Evolutionary conservation across 2,113 vertebrate species (phyloP), one percentile per base, ranked within the genome.

Genomic region (Hemicordylus capensis): DNA sequence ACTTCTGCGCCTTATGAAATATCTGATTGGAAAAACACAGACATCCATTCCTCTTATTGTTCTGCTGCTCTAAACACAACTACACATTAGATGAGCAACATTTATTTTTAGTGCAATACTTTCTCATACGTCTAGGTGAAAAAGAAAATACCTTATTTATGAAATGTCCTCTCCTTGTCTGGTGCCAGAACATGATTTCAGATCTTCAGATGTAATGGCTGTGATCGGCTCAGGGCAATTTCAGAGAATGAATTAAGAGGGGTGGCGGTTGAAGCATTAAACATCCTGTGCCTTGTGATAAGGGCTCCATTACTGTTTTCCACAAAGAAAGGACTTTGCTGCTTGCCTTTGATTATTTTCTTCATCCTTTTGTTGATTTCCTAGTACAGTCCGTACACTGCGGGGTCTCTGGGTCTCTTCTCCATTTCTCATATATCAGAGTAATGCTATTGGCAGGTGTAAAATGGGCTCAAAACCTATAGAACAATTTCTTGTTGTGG

Each of bases 241-340:
- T 74, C 44, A 74, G 46, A 73, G 44, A 74, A 73, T 48, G 61
- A 44, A 54, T 39, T 63, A 24, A 37, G 22, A 22, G 17, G 24
- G 54, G 54, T 10, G 11, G 1, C 2, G 28, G 1, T 42, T 54
- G 58, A 66, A 80, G 69, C 77, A 73, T 54, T 46, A 61, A 37
- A 70, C 76, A 63, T 85, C 54, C 56, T 72, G 24, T 12, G 34
- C n/a, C 31, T 73, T 42, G 34, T 70, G 85, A 85, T 66, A 86
- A 80, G 58, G 37, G 59, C 66, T 42, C 12, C 34, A 46, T 64
- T 15, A n/a, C 70, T n/a, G 63, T 67, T 42, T 39, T 74, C 26
- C 28, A 54, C 46, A 80, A 46, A 74, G 48, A 80, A 86, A 75
- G 48, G 12, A 34, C 37, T 69, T 42, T 58, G 54, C n/a, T 5